Base-by-base conservation (phyloP, 1,140 invertebrate species). In the Macrobrachium nipponense region DNA sequence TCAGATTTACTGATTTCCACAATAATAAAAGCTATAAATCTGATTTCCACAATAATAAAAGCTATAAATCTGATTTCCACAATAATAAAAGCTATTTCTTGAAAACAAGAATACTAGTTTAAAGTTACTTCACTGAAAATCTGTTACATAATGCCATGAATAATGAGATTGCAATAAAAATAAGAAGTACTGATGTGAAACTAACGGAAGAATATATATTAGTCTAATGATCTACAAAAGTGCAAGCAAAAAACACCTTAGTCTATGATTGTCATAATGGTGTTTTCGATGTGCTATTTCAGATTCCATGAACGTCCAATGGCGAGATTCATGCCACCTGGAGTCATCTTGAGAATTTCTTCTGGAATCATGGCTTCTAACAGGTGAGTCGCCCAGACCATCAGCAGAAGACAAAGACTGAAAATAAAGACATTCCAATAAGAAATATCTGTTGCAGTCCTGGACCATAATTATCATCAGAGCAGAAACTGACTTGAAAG, bases 271-370 rank as follows among this genome's bases (percentile, higher is more conserved):
- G 88, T 88, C 88, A 82, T 88, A 86, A 72, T 88, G 81, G 58
- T 87, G 80, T 62, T 88, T 86, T 76, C 88, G 70, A 80, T 88
- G 84, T 78, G 89, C 89, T 58, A 86, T 88, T 60, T 91, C 90
- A 79, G 91, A 91, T 77, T 92, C 92, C 61, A 91, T 91, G 86
- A 91, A 92, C 84, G 90, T 91, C 91, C 92, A 92, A 11, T 90
- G 91, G 44, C 90, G 89, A 27, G 87, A 75, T 17, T 90, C 90
- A 51, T 87, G 88, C 90, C 91, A 91, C 17, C 90, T 87, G 10
- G 91, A 73, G 86, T 92, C 91, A 88, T 92, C 91, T 78, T 91
- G 91, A 80, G 91, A 91, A 87, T 90, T 91, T 17, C 90, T 82
- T 51, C 88, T 86, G 73, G 90, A 91, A 72, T 90, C 89, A 85